phyloP scores from a whole-genome alignment of 2,797 vertebrate species.

The Microtus californicus region DNA sequence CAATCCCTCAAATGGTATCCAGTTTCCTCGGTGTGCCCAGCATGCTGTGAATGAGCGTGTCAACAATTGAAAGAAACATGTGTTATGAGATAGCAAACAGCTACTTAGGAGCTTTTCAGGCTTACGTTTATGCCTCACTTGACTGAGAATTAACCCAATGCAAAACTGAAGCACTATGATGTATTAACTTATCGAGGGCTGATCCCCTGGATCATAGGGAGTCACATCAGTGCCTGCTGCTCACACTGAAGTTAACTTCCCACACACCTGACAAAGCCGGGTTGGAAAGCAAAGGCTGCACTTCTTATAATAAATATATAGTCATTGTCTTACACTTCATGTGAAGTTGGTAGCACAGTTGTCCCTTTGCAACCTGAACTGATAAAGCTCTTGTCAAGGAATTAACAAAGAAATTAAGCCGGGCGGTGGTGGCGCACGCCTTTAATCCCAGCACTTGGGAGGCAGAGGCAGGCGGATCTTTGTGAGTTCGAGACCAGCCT shows the following conservation, averaged over 20 bases:
- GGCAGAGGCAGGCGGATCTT: too few species aligned
- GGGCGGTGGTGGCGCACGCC: too few species aligned
- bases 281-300: constrained; percentile 39
- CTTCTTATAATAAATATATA: background rate
- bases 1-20: constrained; percentile 54
- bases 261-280: constrained; percentile 33
- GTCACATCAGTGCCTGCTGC: background rate
- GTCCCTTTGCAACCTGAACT: constrained; percentile 41
- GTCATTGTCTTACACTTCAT: constrained; percentile 37
- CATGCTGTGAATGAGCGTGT: constrained; percentile 65
- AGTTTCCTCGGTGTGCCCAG: constrained; percentile 57
- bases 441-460: too few species aligned
- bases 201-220: background rate
- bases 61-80: constrained; percentile 59
- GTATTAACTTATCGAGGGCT: constrained; percentile 32
- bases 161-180: constrained; percentile 39
- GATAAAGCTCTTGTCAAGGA: constrained; percentile 36
- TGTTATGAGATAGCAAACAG: constrained; percentile 56
- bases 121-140: constrained; percentile 31
- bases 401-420: background rate
- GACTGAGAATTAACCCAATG: constrained; percentile 46
- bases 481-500: too few species aligned
- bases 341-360: background rate
- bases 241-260: background rate
- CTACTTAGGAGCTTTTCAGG: constrained; percentile 63